phyloP scores from a whole-genome alignment of 1,140 invertebrate genomes.

The Antheraea mylitta region DNA sequence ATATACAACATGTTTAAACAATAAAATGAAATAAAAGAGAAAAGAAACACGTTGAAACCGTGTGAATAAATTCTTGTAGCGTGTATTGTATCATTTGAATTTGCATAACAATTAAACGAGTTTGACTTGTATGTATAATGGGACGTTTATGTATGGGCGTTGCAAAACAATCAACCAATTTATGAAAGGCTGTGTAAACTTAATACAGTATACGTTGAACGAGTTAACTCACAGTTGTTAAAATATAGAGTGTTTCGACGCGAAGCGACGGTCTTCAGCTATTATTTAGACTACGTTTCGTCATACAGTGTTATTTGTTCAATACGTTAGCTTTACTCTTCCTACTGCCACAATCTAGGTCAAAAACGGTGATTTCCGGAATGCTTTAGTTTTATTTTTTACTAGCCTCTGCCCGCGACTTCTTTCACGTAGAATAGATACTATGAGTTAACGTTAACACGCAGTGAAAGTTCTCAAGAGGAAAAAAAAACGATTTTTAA shows the following conservation, averaged over 20 bases:
- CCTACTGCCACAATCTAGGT: not conserved
- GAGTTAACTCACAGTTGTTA: not conserved
- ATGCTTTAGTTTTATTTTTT: too few relatives aligned
- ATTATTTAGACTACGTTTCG: not conserved
- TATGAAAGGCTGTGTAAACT: constrained; percentile 9
- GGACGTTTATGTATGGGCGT: constrained; percentile 21
- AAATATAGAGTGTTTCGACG: not conserved
- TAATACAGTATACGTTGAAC: not conserved
- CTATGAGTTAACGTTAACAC: too few relatives aligned
- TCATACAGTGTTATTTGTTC: not conserved
- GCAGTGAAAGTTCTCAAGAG: too few relatives aligned
- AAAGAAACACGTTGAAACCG: too few relatives aligned
- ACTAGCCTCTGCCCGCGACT: not conserved
- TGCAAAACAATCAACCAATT: constrained; percentile 39
- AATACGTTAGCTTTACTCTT: not conserved
- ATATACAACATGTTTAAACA: too few relatives aligned
- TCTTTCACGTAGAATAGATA: not conserved
- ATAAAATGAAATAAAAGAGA: too few relatives aligned
- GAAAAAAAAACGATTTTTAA: too few relatives aligned
- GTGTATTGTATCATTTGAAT: constrained; percentile 15
- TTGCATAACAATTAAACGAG: constrained; percentile 35
- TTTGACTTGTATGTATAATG: constrained; percentile 22
- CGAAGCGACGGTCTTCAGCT: too few relatives aligned
- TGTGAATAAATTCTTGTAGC: too few relatives aligned
- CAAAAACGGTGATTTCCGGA: not conserved